These are phyloP conservation scores for Monoplex corrugatus DNA, from an alignment of 2,888 invertebrate species.

Conservation along the genomic window DNA sequence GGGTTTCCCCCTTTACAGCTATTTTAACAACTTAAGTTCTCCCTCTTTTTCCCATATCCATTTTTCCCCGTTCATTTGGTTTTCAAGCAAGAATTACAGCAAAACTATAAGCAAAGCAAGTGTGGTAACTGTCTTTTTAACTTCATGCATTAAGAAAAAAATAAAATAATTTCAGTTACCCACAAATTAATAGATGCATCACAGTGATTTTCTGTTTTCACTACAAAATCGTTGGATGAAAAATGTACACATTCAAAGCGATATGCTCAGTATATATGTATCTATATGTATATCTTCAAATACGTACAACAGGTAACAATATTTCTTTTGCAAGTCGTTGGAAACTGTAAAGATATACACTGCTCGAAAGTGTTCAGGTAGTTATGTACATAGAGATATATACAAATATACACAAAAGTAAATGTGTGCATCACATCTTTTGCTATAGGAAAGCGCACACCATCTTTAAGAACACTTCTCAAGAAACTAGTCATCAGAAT, in stretches of 20 bases:
- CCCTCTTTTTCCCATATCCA: no score
- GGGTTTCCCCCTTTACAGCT: no score
- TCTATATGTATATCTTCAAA: neutral
- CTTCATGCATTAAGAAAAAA: neutral
- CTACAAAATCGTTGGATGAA: constrained; percentile 7
- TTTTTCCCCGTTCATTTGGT: no score
- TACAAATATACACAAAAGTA: neutral
- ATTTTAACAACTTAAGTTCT: no score
- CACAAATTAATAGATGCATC: neutral
- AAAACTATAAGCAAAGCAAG: neutral
- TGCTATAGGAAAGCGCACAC: constrained; percentile 13
- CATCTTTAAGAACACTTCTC: constrained; percentile 17
- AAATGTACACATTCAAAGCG: constrained; percentile 33
- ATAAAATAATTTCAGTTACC: no score
- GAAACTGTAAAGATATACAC: neutral
- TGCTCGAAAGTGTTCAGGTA: constrained; percentile 31
- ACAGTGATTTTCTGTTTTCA: neutral
- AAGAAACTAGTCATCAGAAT: neutral
- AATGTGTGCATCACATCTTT: constrained; percentile 21
- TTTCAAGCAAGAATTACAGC: no score
- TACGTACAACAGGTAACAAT: constrained; percentile 21
- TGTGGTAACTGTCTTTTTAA: neutral
- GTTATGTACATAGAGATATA: neutral
- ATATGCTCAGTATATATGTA: constrained; percentile 1
- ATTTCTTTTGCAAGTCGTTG: constrained; percentile 27